Evolutionary conservation across 2,888 invertebrate species (phyloP), one percentile per base, ranked within the genome.

Genomic region (Polyommatus icarus): DNA sequence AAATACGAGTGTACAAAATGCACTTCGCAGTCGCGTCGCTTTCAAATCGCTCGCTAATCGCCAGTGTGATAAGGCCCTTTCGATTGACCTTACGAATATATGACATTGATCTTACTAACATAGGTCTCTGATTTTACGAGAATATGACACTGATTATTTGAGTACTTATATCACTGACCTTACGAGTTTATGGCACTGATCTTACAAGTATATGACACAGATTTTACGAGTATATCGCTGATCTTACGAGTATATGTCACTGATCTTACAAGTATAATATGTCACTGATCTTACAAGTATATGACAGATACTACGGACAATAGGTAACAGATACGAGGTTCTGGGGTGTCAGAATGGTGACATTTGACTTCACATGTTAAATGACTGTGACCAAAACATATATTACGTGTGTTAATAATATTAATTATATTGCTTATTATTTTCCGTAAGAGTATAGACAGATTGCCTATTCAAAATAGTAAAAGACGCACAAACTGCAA

Each of bases 401-500:
- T n/a, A n/a, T n/a, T n/a, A n/a, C n/a, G n/a, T n/a, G 24, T 61
- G 61, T 61, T 3, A 18, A 18, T 20, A 61, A 24, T 67, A 67
- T 67, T 67, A 67, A 18, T 67, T 67, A 32, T 67, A 67, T 67
- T 67, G 29, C 29, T 29, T 20, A 59, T 20, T 24, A 61, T 61
- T 24, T 61, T 10, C 24, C 61, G 61, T 67, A 15, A 29, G 0
- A 12, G 6, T 5, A 67, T 67, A 67, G 15, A 8, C 24, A 10
- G 24, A 24, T 10, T 24, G 20, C 10, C 20, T 10, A 71, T 71
- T 71, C 1, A 50, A 18, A 24, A 73, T 12, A 46, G 3, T 20
- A 15, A 24, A 4, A 72, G 15, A 7, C 8, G 24, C 29, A 54
- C 18, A 5, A 18, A 54, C 54, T 54, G 54, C 18, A 50, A 4